Base-by-base conservation (phyloP, 2,888 invertebrate genomes). In the Tipula vernalis region DNA sequence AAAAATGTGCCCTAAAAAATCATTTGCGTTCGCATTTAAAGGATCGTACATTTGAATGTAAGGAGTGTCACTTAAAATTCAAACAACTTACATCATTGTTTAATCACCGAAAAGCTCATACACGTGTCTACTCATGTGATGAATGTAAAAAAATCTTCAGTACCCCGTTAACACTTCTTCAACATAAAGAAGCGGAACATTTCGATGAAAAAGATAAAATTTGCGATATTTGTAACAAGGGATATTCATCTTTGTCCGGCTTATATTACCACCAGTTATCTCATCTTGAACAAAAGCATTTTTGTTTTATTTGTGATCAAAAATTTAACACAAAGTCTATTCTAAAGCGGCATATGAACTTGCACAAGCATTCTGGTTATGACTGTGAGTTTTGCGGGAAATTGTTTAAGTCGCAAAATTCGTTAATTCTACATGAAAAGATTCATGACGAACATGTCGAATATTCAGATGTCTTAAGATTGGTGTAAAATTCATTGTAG, bases 111-210 rank as follows among this genome's bases (percentile, higher is more conserved):
- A 71, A 71, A 28, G 71, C 28, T 10, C 71, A 71, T 71, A 71
- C 71, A 10, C 71, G 28, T 71, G 28, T 71, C 12, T 71, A 71
- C 8, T 71, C 71, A 10, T 71, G 71, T 28, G 71, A 71, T 10
- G 28, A 71, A 10, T 71, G 71, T 28, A 28, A 71, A 10, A 71
- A 71, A 12, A 3, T 28, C 5, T 71, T 71, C 12, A 71, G 71
- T 10, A 28, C 71, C 12, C 28, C 28, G 10, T 71, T 71, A 28
- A 71, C 71, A 10, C 71, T 71, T 0, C 2, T 71, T 12, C 71
- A 71, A 71, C 71, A 41, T 85, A 85, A 42, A 42, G 42, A 85
- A 18, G 85, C 85, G 3, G 42, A 85, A 85, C 85, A 85, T 85
- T 85, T 85, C 15, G 42, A 85, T 41, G 15, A 42, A 85, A 85